Evolutionary conservation across 2,113 vertebrate species (phyloP).

Genomic region (Camelus bactrianus): DNA sequence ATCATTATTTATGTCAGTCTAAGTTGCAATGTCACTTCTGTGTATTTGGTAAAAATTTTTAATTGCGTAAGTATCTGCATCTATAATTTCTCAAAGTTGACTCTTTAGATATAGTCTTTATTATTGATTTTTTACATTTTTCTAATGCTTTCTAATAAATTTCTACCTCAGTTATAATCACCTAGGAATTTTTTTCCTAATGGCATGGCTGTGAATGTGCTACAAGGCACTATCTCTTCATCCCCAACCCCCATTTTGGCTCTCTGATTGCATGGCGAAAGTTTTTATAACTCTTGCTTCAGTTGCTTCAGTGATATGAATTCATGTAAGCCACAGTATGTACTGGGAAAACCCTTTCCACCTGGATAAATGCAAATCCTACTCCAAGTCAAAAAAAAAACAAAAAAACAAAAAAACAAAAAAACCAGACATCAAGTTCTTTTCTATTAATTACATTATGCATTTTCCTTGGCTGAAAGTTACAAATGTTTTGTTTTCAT

Average conservation of each 20-base stretch:
- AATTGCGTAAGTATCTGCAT: background rate
- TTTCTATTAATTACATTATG: background rate
- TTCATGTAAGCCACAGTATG: background rate
- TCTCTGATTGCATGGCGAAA: background rate
- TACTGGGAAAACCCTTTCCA: background rate
- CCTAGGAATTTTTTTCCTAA: background rate
- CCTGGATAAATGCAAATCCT: background rate
- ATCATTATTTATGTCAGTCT: background rate
- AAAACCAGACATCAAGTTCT: background rate
- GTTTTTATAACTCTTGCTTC: background rate
- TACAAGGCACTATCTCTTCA: background rate
- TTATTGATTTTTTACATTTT: background rate
- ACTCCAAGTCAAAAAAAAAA: background rate
- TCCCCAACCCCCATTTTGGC: fast-evolving
- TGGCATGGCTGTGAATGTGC: background rate
- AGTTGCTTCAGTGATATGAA: background rate
- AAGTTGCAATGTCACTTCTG: background rate
- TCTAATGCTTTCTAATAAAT: background rate
- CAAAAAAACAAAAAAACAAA: background rate
- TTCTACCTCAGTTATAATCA: background rate
- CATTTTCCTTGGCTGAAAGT: background rate
- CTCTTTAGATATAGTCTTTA: background rate
- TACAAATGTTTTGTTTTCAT: constrained; percentile 6
- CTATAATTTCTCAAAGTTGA: background rate
- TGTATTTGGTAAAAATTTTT: background rate